Base-by-base conservation (phyloP, 2,888 invertebrate species). In the Xestoiulus laeticollis region DNA sequence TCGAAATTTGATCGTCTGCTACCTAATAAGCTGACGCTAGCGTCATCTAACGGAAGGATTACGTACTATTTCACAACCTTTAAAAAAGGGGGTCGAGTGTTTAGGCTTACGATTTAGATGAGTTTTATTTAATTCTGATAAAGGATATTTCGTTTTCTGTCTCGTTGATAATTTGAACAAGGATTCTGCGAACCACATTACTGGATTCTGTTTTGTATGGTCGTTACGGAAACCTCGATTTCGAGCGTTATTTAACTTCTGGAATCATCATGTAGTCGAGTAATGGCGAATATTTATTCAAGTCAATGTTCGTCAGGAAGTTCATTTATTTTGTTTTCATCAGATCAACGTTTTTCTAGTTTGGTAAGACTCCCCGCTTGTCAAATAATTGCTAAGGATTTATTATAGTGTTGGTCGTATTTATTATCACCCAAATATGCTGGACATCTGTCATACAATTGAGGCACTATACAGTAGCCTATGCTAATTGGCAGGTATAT, bases 241-340 rank as follows among this genome's bases (percentile, higher is more conserved):
- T 59, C 26, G 26, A 68, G 68, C n/a, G 10, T n/a, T 1, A 68
- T 26, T 22, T 26, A 68, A 68, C 68, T 68, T 68, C 68, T 68
- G 68, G 12, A 68, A 26, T 68, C 68, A 26, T 68, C 68, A 68
- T 68, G 68, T 68, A 68, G 68, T 59, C 22, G n/a, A 26, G 68
- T 22, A 68, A 68, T 68, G 68, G 68, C 68, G 68, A 68, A 68
- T 68, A 68, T 68, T 22, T 26, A 68, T 68, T 68, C 68, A 68
- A 68, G 68, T 68, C 26, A 68, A 68, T 68, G 22, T 68, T 68
- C 68, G 4, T 68, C 68, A 26, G 26, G 22, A 68, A 68, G 68
- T 68, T 68, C 68, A 68, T 68, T 68, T 68, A 22, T 68, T 68
- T 68, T 26, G 22, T 68, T 68, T 68, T 68, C 68, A 26, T 26